Base-by-base conservation (phyloP, 30 jellyfish, hydroid and myxozoan genomes). In the Rhopilema esculentum region DNA sequence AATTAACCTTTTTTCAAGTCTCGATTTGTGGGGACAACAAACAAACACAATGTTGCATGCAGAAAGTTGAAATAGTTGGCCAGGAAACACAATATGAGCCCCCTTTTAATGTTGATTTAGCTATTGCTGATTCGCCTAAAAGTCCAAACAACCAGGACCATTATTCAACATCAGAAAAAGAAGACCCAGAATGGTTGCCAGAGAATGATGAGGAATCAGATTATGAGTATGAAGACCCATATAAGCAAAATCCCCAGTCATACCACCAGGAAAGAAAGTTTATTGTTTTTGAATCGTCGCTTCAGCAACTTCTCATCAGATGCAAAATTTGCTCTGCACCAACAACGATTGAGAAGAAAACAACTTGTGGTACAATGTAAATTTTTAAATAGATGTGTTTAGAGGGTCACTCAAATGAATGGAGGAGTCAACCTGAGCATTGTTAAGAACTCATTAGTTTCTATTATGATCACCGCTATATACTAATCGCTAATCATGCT, bases 371-470 rank as follows among this genome's bases (percentile, higher is more conserved):
- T 19, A 75, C 85, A 22, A 33, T 75, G 85, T 22, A 30, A 26
- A 24, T 40, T 25, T 8, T 75, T 27, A 75, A 40, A 25, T 22
- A 20, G 26, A 75, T 67, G 18, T 75, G 85, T 75, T 33, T 49
- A 16, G 51, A 75, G 52, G 85, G 85, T 75, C 85, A 75, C 71
- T 22, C 71, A 15, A 27, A 16, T 8, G 71, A 31, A 1, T 75
- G 85, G 85, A 75, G 52, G 72, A 75, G 85, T 49, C 72, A 75
- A 67, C 85, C 85, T 0, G 72, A 75, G 25, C 72, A 49, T 49
- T n/a, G n/a, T n/a, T n/a, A n/a, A n/a, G n/a, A n/a, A n/a, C n/a
- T n/a, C n/a, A n/a, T n/a, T n/a, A n/a, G n/a, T n/a, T n/a, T n/a
- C n/a, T n/a, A n/a, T n/a, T n/a, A n/a, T n/a, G n/a, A n/a, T n/a